phyloP scores from a whole-genome alignment of 1,140 invertebrate species.

The Lucilia sericata region DNA sequence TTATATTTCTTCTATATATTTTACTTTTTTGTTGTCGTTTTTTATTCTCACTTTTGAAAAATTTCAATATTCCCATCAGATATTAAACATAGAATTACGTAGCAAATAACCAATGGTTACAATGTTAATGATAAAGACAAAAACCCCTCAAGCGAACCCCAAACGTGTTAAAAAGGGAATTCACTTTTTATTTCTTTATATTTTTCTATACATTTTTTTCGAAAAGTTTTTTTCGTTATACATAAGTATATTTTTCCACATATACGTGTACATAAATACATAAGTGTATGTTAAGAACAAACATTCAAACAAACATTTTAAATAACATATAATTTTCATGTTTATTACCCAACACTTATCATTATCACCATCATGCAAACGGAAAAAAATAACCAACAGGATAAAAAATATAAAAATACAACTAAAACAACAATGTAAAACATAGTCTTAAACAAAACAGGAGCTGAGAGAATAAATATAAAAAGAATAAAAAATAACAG shows the following conservation, averaged over 20 bases:
- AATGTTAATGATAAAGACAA: conserved; percentile 18
- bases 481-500: not conserved
- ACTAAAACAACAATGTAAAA: not conserved
- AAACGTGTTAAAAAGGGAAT: conserved; percentile 15
- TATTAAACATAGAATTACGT: conserved; percentile 13
- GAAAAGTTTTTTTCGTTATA: not conserved
- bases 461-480: not conserved
- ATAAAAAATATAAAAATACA: not conserved
- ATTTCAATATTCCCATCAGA: conserved; percentile 14
- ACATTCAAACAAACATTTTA: conserved; percentile 3
- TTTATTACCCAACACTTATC: conserved; percentile 29
- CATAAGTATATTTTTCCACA: not conserved
- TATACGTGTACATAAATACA: not conserved
- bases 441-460: conserved; percentile 2
- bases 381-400: not conserved
- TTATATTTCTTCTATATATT: not conserved
- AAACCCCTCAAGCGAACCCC: not conserved
- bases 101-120: not conserved
- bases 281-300: not conserved
- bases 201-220: not conserved
- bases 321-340: conserved; percentile 27
- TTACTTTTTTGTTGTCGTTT: not conserved
- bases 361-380: conserved; percentile 12
- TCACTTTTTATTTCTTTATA: not conserved
- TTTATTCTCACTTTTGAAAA: not conserved